These are phyloP conservation scores for Chondrilla cf. caribensis DNA, from an alignment of 37 sponge, comb jelly and placozoan genomes.

Conservation along the genomic window DNA sequence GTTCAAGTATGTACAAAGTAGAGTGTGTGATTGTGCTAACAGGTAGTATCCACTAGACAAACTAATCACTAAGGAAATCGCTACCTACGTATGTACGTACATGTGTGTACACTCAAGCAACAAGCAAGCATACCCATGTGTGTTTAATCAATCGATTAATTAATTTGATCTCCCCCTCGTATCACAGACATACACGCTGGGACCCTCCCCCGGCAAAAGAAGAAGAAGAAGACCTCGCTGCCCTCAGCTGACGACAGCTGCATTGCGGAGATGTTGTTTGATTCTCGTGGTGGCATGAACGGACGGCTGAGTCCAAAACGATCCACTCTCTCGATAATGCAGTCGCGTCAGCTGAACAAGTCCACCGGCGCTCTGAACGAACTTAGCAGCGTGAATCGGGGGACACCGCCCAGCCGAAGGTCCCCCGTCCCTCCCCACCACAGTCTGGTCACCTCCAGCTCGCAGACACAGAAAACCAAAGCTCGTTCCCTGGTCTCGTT, in stretches of 20 bases:
- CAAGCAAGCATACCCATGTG: too few species aligned
- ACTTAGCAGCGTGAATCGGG: background rate
- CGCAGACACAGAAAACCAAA: constrained; percentile 9
- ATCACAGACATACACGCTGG: constrained; percentile 14
- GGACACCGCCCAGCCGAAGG: too few species aligned
- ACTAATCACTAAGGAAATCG: too few species aligned
- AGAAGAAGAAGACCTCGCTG: background rate
- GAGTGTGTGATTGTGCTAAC: too few species aligned
- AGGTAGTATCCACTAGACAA: too few species aligned
- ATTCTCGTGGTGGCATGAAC: background rate
- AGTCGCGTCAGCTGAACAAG: constrained; percentile 9
- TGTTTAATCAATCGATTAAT: too few species aligned
- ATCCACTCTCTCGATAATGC: background rate
- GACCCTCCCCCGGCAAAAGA: background rate
- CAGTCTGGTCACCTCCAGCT: background rate
- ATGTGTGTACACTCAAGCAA: too few species aligned
- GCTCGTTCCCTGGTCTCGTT: constrained; percentile 5
- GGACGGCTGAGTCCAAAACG: background rate
- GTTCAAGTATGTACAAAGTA: background rate
- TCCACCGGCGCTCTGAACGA: constrained; percentile 25
- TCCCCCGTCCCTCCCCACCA: background rate
- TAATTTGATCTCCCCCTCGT: too few species aligned
- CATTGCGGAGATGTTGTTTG: constrained; percentile 22
- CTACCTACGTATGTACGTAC: background rate
- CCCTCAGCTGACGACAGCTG: constrained; percentile 19